Conservation (phyloP, 1,140 invertebrate species). For the Zaprionus tsacasi region DNA sequence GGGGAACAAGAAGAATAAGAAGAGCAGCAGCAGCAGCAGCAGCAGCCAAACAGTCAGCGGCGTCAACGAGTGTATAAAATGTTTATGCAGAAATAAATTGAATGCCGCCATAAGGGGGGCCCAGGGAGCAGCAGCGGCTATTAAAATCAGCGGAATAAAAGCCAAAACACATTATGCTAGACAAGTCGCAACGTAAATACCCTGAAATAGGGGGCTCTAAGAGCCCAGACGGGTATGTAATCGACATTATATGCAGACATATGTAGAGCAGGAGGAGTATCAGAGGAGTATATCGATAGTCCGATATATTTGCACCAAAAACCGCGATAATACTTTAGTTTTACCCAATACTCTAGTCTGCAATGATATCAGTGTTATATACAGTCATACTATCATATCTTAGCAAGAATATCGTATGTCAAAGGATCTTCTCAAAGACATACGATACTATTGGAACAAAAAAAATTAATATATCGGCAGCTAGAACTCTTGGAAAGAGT, state of each 20-base stretch:
- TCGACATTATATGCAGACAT: too few relatives aligned
- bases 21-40: slow-evolving; percentile 30
- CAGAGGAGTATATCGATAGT: background rate
- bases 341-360: too few relatives aligned
- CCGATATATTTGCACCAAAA: too few relatives aligned
- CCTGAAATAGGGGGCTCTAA: background rate
- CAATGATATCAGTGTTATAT: too few relatives aligned
- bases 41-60: slow-evolving; percentile 32
- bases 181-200: slow-evolving; percentile 4
- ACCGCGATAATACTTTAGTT: too few relatives aligned
- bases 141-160: slow-evolving; percentile 54
- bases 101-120: slow-evolving; percentile 52
- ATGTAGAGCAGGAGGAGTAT: too few relatives aligned
- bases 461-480: too few relatives aligned
- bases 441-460: too few relatives aligned
- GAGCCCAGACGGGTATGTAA: background rate
- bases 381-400: too few relatives aligned
- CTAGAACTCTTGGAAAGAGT: too few relatives aligned
- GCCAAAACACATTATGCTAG: background rate
- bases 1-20: slow-evolving; percentile 15
- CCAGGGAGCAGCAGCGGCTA: slow-evolving; percentile 46
- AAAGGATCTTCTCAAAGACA: too few relatives aligned
- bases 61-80: slow-evolving; percentile 67
- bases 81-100: slow-evolving; percentile 74
- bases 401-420: too few relatives aligned